Evolutionary conservation across 2,888 invertebrate genomes (phyloP).

Genomic region (Drosophila lutescens): DNA sequence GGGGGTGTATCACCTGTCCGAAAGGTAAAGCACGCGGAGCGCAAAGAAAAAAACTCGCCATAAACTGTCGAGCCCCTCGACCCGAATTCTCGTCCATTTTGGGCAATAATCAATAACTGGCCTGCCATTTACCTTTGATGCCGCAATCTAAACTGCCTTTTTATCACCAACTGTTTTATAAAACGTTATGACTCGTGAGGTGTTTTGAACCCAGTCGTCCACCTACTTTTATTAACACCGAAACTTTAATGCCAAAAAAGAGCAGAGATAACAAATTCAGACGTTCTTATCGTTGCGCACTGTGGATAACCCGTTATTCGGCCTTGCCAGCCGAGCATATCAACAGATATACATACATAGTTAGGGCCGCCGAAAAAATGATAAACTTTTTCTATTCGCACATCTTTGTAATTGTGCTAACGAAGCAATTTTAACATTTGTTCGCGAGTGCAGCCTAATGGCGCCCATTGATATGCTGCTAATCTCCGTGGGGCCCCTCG

Average conservation of each 20-base stretch:
- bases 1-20: constrained; percentile 16
- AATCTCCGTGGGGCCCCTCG: constrained; percentile 33
- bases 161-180: constrained; percentile 33
- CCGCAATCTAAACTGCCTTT: constrained; percentile 55
- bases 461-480: constrained; percentile 41
- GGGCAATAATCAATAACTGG: constrained; percentile 46
- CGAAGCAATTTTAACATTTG: constrained; percentile 31
- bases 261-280: constrained; percentile 22
- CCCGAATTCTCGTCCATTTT: constrained; percentile 6
- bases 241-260: constrained; percentile 18
- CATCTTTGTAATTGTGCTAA: constrained; percentile 48
- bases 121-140: constrained; percentile 15
- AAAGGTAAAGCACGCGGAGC: constrained; percentile 26
- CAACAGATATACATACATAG: background rate
- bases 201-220: constrained; percentile 1
- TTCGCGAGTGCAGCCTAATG: constrained; percentile 34
- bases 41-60: constrained; percentile 1
- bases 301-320: constrained; percentile 25
- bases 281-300: constrained; percentile 30
- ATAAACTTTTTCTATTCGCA: constrained; percentile 37
- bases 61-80: constrained; percentile 15
- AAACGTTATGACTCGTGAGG: constrained; percentile 3
- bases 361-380: constrained; percentile 1
- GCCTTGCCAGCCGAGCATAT: constrained; percentile 6
- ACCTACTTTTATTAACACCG: background rate